Evolutionary conservation across 2,113 vertebrate genomes (phyloP).

Genomic region (Chloropsis hardwickii): DNA sequence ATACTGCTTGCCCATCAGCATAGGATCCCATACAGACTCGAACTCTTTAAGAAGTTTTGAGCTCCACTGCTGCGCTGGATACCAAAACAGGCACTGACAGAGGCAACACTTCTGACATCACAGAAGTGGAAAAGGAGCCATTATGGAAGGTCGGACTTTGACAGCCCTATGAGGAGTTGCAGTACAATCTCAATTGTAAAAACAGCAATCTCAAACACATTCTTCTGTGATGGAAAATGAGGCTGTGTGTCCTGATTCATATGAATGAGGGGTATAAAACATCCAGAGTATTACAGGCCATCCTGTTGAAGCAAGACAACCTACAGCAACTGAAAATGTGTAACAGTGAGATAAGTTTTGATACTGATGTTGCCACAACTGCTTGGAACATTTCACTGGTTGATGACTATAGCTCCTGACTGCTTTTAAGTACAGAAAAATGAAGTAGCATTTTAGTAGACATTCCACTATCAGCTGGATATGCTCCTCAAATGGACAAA

Average conservation of each 20-base stretch:
- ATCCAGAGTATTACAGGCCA: neutral
- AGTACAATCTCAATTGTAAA: neutral
- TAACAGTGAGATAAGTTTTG: neutral
- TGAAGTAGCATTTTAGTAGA: neutral
- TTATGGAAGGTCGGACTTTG: neutral
- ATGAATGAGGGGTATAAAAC: neutral
- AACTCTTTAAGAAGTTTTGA: neutral
- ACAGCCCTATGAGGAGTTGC: neutral
- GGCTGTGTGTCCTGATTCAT: neutral
- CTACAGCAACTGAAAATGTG: neutral
- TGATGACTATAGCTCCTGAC: neutral
- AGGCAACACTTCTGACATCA: neutral
- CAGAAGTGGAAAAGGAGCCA: neutral
- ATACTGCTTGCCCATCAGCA: neutral
- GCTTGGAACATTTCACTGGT: neutral
- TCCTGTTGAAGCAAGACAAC: neutral
- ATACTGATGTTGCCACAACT: neutral
- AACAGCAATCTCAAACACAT: neutral
- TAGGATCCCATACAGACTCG: rapidly evolving
- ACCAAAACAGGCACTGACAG: neutral
- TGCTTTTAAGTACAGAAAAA: neutral
- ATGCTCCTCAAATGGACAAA: neutral
- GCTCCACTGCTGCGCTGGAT: neutral
- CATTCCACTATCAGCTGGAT: neutral
- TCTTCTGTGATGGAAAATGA: neutral